Evolutionary conservation across 2,113 vertebrate species (phyloP).

Genomic region (Heliornis fulica): DNA sequence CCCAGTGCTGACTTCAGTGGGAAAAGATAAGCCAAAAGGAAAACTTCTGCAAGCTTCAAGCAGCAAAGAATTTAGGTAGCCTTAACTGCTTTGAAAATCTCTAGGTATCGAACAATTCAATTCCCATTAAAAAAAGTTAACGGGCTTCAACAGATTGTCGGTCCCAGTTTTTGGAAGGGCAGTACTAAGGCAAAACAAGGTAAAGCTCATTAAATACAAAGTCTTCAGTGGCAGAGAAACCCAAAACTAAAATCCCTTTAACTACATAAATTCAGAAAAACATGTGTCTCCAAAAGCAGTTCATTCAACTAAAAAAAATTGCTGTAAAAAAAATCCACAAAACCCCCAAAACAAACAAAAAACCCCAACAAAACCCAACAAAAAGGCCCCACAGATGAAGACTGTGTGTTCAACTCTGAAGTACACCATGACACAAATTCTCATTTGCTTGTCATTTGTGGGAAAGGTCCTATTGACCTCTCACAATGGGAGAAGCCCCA

Average conservation of each 20-base stretch:
- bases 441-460: neutral
- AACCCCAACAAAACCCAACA: too few species aligned
- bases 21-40: neutral
- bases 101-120: neutral
- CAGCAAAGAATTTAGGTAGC: neutral
- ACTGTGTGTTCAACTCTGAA: neutral
- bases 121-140: neutral
- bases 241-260: neutral
- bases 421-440: neutral
- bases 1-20: neutral
- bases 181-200: too few species aligned
- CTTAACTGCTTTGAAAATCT: neutral
- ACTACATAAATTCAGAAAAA: neutral
- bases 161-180: too few species aligned
- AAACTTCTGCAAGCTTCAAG: neutral
- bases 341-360: too few species aligned
- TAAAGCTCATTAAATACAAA: neutral
- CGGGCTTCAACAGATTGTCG: neutral
- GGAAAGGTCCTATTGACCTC: neutral
- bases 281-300: neutral
- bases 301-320: neutral
- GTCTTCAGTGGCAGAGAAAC: neutral
- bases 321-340: neutral
- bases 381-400: neutral
- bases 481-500: neutral